Evolutionary conservation across 1,140 invertebrate genomes (phyloP).

Genomic region (Drosophila leontia): DNA sequence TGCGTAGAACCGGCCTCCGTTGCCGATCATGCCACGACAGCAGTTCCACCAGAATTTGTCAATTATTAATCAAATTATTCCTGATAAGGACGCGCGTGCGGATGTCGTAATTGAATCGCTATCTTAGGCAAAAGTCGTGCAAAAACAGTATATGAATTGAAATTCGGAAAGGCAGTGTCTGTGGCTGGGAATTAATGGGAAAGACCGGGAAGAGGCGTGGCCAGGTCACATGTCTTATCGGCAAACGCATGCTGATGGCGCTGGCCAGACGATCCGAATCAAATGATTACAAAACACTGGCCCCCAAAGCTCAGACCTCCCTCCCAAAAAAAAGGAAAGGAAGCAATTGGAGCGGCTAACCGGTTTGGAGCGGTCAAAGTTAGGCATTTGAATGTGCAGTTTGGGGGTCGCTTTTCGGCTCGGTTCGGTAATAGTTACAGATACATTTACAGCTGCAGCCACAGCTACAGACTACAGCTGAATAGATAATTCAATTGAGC

Average conservation of each 20-base stretch:
- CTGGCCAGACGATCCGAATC: constrained; percentile 21
- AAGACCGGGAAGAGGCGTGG: constrained; percentile 30
- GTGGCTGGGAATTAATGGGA: constrained; percentile 19
- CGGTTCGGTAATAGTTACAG: constrained; percentile 22
- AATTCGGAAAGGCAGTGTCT: constrained; percentile 9
- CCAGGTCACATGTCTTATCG: constrained; percentile 45
- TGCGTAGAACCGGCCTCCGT: constrained; percentile 31
- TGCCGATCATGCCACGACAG: constrained; percentile 47
- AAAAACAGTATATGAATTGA: constrained; percentile 25
- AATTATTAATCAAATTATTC: constrained; percentile 57
- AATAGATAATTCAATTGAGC: constrained; percentile 51
- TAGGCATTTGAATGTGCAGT: constrained; percentile 49
- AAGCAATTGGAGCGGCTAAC: constrained; percentile 40
- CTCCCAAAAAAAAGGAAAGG: constrained; percentile 6
- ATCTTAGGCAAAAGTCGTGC: constrained; percentile 27
- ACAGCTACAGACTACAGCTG: background rate
- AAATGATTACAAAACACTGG: constrained; percentile 47
- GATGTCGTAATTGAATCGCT: constrained; percentile 49
- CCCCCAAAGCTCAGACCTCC: constrained; percentile 8
- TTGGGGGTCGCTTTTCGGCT: too few relatives aligned
- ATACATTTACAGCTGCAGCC: constrained; percentile 22
- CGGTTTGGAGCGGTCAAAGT: constrained; percentile 57
- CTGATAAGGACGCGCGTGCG: constrained; percentile 60
- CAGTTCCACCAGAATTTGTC: constrained; percentile 31
- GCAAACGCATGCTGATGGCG: constrained; percentile 16